Evolutionary conservation across 2,888 invertebrate species (phyloP).

Genomic region (Rhagonycha fulva): DNA sequence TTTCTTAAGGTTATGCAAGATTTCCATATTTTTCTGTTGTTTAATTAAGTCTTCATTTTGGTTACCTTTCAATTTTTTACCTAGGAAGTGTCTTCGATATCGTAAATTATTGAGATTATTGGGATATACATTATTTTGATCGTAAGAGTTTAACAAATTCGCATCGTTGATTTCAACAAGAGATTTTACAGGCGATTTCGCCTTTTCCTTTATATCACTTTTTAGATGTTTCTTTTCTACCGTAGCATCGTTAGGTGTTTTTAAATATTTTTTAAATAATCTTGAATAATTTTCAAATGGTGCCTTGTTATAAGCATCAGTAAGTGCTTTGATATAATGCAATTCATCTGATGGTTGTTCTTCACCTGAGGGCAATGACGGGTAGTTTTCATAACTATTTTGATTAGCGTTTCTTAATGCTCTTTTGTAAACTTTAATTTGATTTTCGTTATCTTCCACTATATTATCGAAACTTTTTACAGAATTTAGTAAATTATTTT

Average conservation of each 20-base stretch:
- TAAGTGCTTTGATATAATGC: neutral
- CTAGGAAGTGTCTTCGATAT: neutral
- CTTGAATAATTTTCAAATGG: slow-evolving; percentile 5
- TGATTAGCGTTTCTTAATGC: neutral
- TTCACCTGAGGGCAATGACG: neutral
- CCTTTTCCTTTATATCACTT: neutral
- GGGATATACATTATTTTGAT: neutral
- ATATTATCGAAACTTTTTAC: slow-evolving; percentile 5
- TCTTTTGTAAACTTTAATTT: neutral
- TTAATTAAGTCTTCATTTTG: neutral
- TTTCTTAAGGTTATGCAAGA: neutral
- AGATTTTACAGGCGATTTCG: neutral
- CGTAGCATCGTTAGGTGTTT: neutral
- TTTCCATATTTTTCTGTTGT: neutral
- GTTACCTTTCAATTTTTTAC: neutral
- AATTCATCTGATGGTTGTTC: neutral
- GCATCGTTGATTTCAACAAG: neutral
- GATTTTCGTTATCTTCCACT: neutral
- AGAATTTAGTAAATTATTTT: neutral
- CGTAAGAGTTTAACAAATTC: neutral
- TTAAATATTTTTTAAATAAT: neutral
- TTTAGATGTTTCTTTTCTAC: neutral
- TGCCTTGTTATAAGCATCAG: neutral
- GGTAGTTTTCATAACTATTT: neutral
- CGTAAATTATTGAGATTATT: neutral